These are phyloP conservation scores for Sylvicola cinctus DNA, from an alignment of 2,888 invertebrate species.

Conservation along the genomic window DNA sequence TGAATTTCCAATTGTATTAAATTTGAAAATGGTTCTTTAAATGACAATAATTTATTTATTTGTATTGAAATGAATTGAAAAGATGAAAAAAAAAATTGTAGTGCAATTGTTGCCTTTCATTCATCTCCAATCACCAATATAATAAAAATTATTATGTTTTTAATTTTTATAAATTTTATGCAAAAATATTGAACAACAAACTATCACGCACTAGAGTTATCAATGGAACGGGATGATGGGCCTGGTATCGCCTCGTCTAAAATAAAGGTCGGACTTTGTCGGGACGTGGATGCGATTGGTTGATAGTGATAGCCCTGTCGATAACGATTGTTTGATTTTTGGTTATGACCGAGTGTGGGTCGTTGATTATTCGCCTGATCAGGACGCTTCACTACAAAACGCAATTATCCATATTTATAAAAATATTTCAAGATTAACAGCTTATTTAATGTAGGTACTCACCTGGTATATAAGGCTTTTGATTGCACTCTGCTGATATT, in stretches of 20 bases:
- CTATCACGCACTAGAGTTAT: constrained; percentile 29
- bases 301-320: constrained; percentile 28
- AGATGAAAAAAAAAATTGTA: too few relatives aligned
- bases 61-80: too few relatives aligned
- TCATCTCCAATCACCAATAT: too few relatives aligned
- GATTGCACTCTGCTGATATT: constrained; percentile 25
- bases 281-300: constrained; percentile 30
- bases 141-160: too few relatives aligned
- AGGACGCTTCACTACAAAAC: constrained; percentile 23
- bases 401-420: too few relatives aligned
- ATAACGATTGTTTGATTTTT: constrained; percentile 26
- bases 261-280: constrained; percentile 28
- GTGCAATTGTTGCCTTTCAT: too few relatives aligned
- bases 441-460: too few relatives aligned
- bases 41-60: too few relatives aligned
- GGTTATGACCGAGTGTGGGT: constrained; percentile 26
- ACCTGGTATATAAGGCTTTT: constrained; percentile 30
- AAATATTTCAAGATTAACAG: neutral
- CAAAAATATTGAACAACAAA: constrained; percentile 19
- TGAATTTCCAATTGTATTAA: too few relatives aligned
- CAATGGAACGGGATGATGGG: constrained; percentile 28
- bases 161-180: constrained; percentile 10
- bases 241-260: constrained; percentile 23
- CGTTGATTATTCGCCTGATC: constrained; percentile 27
- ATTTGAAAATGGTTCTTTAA: too few relatives aligned